Conservation (phyloP, 1,140 invertebrate species). For the Stegodyphus mimosarum region DNA sequence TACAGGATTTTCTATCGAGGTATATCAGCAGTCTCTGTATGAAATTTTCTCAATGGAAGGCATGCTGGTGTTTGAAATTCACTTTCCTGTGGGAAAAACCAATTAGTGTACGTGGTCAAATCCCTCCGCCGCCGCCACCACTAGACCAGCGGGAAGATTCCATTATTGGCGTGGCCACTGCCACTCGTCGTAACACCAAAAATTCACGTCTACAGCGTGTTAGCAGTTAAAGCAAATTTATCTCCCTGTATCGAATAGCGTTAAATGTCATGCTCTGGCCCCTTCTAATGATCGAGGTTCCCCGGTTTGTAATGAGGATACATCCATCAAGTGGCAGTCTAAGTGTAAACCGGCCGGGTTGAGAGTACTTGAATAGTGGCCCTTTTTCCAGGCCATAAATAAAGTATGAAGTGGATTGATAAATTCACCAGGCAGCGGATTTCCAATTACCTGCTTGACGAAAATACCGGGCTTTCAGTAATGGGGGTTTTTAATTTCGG, state of each 20-base stretch:
- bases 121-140: neutral
- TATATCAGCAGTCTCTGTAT: no score
- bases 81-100: neutral
- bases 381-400: conserved; percentile 40
- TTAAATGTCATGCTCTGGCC: conserved; percentile 45
- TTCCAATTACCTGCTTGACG: conserved; percentile 43
- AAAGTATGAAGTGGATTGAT: conserved; percentile 51
- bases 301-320: conserved; percentile 29
- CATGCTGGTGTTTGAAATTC: neutral
- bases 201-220: conserved; percentile 56
- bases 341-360: conserved; percentile 55
- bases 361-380: conserved; percentile 30
- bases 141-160: neutral
- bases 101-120: neutral
- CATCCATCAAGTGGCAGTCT: conserved; percentile 47
- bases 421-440: conserved; percentile 45
- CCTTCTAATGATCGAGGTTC: conserved; percentile 45
- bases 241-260: conserved; percentile 52
- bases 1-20: no score
- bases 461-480: conserved; percentile 30
- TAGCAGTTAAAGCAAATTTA: conserved; percentile 60
- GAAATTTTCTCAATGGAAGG: neutral
- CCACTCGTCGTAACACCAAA: conserved; percentile 18
- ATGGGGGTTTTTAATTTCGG: conserved; percentile 52
- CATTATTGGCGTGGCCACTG: neutral